These are phyloP conservation scores for Lytechinus variegatus DNA, from an alignment of 35 echinoderm and acorn worm genomes.

Conservation along the genomic window DNA sequence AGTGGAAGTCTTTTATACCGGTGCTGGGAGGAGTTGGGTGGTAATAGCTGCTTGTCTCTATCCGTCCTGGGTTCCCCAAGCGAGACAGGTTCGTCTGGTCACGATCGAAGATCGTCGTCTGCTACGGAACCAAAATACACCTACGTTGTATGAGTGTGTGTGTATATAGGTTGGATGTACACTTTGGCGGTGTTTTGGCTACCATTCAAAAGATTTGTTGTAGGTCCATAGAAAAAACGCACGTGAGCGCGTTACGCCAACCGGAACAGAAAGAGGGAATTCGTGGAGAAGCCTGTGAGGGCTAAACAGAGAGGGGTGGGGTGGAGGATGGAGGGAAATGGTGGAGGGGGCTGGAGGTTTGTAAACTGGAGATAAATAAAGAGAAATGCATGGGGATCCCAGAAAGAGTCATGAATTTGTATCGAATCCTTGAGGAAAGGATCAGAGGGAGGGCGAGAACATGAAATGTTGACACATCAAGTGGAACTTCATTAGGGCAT, in stretches of 20 bases:
- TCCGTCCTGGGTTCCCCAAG: background rate
- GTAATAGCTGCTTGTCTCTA: background rate
- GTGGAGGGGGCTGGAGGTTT: no score
- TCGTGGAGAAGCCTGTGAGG: background rate
- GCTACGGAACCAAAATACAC: background rate
- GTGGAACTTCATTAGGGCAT: no score
- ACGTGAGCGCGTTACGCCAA: slow-evolving; percentile 15
- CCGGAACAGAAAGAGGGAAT: background rate
- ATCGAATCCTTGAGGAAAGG: background rate
- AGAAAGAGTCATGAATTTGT: no score
- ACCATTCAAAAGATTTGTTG: background rate
- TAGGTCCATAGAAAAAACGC: background rate
- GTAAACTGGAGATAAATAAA: no score
- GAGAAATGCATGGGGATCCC: background rate
- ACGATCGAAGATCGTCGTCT: background rate
- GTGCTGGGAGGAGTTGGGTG: background rate
- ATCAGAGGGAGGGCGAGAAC: background rate
- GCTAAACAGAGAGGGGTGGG: no score
- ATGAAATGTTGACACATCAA: background rate
- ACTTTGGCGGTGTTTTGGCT: background rate
- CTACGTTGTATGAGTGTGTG: background rate
- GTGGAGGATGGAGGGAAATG: no score
- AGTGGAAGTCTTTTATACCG: background rate
- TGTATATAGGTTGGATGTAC: background rate
- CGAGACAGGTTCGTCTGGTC: background rate